Conservation (phyloP, 53 echinoderm and acorn worm genomes). For the Stichopus horrens region DNA sequence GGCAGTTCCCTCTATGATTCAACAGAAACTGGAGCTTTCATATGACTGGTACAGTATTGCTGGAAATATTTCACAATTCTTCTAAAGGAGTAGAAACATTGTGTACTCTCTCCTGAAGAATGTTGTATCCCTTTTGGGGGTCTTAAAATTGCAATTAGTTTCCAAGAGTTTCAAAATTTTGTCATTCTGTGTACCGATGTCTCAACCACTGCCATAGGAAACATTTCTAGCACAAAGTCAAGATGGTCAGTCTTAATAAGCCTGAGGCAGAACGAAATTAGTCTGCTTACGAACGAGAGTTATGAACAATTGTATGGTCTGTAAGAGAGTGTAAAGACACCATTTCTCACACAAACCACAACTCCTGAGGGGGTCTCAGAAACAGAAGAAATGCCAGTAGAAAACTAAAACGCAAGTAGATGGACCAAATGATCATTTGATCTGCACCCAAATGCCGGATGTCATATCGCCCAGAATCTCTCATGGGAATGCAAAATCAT, state of each 20-base stretch:
- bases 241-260: conserved; percentile 16
- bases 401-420: conserved; percentile 54
- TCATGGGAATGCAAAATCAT: background rate
- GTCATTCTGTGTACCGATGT: conserved; percentile 58
- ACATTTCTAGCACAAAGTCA: conserved; percentile 50
- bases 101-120: background rate
- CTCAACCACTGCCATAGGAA: conserved; percentile 45
- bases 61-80: background rate
- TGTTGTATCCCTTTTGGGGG: conserved; percentile 47
- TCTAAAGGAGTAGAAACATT: background rate
- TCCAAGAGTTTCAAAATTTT: conserved; percentile 61
- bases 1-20: conserved; percentile 8
- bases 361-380: conserved; percentile 57
- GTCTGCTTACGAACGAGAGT: conserved; percentile 53
- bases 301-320: conserved; percentile 59
- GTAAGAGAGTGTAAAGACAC: conserved; percentile 53
- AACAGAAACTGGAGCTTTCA: conserved; percentile 52
- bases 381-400: conserved; percentile 65
- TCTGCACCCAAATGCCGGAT: conserved; percentile 45
- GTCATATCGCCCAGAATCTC: background rate
- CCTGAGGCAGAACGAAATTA: conserved; percentile 32
- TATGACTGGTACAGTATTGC: conserved; percentile 4
- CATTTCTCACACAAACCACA: conserved; percentile 62
- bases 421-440: conserved; percentile 68
- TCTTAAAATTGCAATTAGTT: conserved; percentile 42